A percentile compares a stretch with the other conserved stretches of the same genome.
Evolutionary conservation across 2,888 invertebrate species (phyloP).

Genomic region (Melolontha melolontha): DNA sequence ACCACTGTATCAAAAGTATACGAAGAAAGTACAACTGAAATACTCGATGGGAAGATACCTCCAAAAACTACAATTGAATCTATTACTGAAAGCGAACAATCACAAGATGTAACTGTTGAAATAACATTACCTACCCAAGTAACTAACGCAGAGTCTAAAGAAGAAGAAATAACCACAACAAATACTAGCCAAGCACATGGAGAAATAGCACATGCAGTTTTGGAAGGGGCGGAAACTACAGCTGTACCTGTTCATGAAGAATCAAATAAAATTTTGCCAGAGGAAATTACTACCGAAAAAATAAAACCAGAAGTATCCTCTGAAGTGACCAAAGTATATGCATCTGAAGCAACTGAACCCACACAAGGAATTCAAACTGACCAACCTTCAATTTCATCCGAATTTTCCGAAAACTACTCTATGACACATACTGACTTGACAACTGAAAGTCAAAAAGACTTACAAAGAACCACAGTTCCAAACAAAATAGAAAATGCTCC

Average conservation of each 20-base stretch:
- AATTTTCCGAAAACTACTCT: slow-evolving; percentile 14
- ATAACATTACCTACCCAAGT: slow-evolving; percentile 12
- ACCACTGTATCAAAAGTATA: slow-evolving; percentile 37
- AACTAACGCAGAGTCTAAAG: slow-evolving; percentile 41
- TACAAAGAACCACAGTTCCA: slow-evolving; percentile 21
- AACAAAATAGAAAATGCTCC: not conserved
- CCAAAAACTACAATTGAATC: slow-evolving; percentile 46
- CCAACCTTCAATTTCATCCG: slow-evolving; percentile 22
- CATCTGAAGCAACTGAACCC: slow-evolving; percentile 26
- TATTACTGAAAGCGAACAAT: slow-evolving; percentile 45
- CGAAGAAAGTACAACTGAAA: slow-evolving; percentile 42
- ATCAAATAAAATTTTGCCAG: slow-evolving; percentile 36
- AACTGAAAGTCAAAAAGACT: slow-evolving; percentile 30
- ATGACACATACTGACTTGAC: slow-evolving; percentile 22
- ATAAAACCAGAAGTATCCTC: not conserved
- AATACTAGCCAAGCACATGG: slow-evolving; percentile 26
- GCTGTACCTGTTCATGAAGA: slow-evolving; percentile 38
- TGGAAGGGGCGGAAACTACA: slow-evolving; percentile 36
- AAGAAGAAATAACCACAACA: slow-evolving; percentile 44
- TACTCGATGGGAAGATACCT: slow-evolving; percentile 41
- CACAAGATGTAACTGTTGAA: slow-evolving; percentile 39
- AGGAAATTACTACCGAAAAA: slow-evolving; percentile 33
- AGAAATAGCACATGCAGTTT: slow-evolving; percentile 17
- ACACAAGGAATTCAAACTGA: slow-evolving; percentile 34
- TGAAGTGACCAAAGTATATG: slow-evolving; percentile 34